Base-by-base conservation (phyloP, 1,140 invertebrate genomes). In the Thereuonema tuberculata region DNA sequence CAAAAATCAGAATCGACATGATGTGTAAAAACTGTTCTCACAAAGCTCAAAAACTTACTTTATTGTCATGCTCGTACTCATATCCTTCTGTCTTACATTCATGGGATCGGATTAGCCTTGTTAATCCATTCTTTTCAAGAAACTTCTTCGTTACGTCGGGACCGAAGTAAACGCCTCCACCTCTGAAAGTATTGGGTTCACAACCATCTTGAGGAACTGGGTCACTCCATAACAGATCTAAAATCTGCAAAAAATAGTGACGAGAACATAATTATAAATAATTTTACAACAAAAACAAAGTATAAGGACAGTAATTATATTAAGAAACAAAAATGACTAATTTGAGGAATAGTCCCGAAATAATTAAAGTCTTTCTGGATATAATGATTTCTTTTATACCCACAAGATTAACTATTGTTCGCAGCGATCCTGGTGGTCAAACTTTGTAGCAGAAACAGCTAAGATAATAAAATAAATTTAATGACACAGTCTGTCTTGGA, bases 41-140 rank as follows among this genome's bases (percentile, higher is more conserved):
- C n/a, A n/a, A n/a, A n/a, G n/a, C n/a, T n/a, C n/a, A n/a, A 17
- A 5, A 9, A 37, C 31, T 54, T 71, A 90, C 86, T 75, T 84
- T 84, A 60, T 85, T 82, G 68, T 85, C 80, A 67, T 95, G 92
- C 25, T 81, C 80, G 58, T 87, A 82, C 72, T 94, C 90, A 69
- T 89, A 93, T 1, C 92, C 92, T 31, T 89, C 87, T 1, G 83
- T 80, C 76, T 94, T 94, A 71, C 92, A 95, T 72, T 95, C 90
- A 70, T 95, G 92, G 14, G 89, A 93, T 43, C 92, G 77, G 23
- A 95, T 83, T 1, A 95, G 71, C 64, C 86, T 81, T 58, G 80
- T 76, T 2, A 93, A 75, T 61, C 84, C 81, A 72, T 93, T 81
- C 66, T 81, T 81, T 62, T 82, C 75, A 17, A 94, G 75, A 65